These are phyloP conservation scores for Enoplosus armatus DNA, from an alignment of 2,797 vertebrate genomes.

Conservation along the genomic window DNA sequence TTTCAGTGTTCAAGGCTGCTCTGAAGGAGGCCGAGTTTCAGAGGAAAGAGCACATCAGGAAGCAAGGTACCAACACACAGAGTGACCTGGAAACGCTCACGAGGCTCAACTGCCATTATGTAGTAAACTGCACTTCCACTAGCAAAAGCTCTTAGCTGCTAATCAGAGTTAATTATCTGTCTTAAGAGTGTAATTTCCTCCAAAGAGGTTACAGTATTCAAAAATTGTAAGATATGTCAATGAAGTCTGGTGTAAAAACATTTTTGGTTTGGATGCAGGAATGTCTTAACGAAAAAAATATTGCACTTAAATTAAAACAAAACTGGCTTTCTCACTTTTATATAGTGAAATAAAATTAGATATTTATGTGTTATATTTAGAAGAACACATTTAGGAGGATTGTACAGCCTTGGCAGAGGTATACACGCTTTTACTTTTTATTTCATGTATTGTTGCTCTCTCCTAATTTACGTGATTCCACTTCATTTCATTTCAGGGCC, in stretches of 20 bases:
- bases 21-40: conserved; percentile 95
- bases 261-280: background rate
- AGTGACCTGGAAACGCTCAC: accelerated
- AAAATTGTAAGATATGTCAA: no score
- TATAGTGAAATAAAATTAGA: no score
- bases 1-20: conserved; percentile 90
- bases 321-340: no score
- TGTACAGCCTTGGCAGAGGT: background rate
- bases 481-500: conserved; percentile 85
- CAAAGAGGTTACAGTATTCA: background rate
- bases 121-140: no score
- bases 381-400: background rate
- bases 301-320: no score
- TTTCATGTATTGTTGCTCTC: background rate
- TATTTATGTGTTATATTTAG: background rate
- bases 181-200: background rate
- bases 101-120: no score
- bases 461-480: background rate
- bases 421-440: background rate
- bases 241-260: background rate
- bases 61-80: conserved; percentile 89
- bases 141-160: background rate
- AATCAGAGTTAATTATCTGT: background rate
- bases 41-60: conserved; percentile 94
- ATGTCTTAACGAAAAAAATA: background rate